phyloP scores from a whole-genome alignment of 2,113 vertebrate species.

The Muntiacus reevesi region DNA sequence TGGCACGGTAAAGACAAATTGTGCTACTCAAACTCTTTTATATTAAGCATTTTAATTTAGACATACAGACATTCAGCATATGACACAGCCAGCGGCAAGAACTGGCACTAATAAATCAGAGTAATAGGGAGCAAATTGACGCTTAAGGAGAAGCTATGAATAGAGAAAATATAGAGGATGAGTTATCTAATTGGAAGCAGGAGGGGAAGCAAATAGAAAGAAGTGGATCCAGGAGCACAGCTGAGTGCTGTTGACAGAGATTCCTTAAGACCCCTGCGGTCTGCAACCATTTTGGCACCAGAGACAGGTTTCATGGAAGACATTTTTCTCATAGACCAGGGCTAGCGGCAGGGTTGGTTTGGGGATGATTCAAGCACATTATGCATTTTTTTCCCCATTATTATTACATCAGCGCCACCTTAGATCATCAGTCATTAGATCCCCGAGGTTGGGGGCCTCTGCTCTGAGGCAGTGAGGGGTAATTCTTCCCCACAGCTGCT shows the following conservation, averaged over 20 bases:
- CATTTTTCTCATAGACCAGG: neutral
- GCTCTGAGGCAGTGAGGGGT: fast-evolving
- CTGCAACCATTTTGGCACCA: neutral
- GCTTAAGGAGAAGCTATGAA: neutral
- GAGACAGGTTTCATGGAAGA: neutral
- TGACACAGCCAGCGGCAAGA: neutral
- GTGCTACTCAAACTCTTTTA: neutral
- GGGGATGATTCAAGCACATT: neutral
- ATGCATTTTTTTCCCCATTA: neutral
- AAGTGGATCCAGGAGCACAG: neutral
- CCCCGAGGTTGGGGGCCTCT: neutral
- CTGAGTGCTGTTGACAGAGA: neutral
- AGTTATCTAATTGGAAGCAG: neutral
- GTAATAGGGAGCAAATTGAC: neutral
- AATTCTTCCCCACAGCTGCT: neutral
- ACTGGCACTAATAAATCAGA: neutral
- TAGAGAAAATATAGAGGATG: neutral
- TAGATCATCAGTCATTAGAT: neutral
- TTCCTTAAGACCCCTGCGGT: neutral
- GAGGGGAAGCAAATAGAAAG: neutral
- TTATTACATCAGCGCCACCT: neutral
- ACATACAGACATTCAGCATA: neutral
- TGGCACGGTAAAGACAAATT: neutral
- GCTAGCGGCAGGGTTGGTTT: neutral
- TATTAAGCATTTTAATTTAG: neutral